Evolutionary conservation across 2,797 vertebrate species (phyloP).

Genomic region (Xenopus petersii): DNA sequence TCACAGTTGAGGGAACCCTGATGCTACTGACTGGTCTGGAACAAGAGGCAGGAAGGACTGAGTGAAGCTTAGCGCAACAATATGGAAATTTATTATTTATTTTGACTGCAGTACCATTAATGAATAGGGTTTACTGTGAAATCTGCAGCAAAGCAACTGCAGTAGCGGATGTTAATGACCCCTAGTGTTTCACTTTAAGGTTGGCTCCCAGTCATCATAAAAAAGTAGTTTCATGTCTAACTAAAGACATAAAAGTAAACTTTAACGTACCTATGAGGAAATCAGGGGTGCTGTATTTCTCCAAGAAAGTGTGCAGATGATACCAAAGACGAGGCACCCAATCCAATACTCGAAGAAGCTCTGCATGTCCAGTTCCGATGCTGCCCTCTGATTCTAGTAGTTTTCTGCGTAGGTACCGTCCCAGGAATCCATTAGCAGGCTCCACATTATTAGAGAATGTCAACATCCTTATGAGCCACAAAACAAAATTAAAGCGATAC

Average conservation of each 20-base stretch:
- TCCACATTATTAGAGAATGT: conserved; percentile 96
- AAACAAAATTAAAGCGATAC: not conserved
- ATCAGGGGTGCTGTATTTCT: conserved; percentile 95
- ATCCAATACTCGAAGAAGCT: conserved; percentile 83
- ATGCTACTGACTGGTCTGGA: too few relatives aligned
- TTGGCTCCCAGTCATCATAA: too few relatives aligned
- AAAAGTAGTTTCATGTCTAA: too few relatives aligned
- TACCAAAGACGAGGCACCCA: conserved; percentile 98
- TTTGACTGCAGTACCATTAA: too few relatives aligned
- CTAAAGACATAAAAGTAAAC: not conserved
- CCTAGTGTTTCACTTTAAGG: too few relatives aligned
- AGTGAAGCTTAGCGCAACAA: too few relatives aligned
- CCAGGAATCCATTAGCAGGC: conserved; percentile 89
- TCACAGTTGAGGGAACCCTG: too few relatives aligned
- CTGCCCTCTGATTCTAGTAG: conserved; percentile 80
- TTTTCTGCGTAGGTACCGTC: conserved; percentile 90
- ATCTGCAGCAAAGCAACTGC: too few relatives aligned
- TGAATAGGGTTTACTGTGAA: too few relatives aligned
- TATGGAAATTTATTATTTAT: too few relatives aligned
- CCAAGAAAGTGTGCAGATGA: conserved; percentile 91
- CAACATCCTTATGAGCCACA: conserved; percentile 78
- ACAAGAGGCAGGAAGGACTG: too few relatives aligned
- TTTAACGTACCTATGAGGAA: conserved; percentile 86
- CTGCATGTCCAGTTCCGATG: conserved; percentile 69
- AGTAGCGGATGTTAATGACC: too few relatives aligned